Evolutionary conservation across 23 tunicate species (phyloP).

Genomic region (Styela plicata): DNA sequence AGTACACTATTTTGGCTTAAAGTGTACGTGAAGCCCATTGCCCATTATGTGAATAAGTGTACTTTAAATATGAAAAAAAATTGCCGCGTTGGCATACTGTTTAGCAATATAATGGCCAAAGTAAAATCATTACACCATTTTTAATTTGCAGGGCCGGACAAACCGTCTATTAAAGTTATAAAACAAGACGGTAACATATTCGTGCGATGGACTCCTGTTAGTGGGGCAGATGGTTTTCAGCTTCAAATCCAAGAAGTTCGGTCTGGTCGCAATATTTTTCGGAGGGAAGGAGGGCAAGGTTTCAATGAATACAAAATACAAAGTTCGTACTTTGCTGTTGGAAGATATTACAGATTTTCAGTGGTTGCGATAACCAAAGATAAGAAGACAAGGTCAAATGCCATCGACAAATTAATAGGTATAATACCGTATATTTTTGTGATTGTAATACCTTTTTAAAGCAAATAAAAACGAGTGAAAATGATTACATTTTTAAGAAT

Average conservation of each 20-base stretch:
- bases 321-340: neutral
- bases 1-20: no score
- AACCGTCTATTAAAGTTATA: neutral
- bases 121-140: no score
- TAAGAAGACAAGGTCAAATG: neutral
- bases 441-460: no score
- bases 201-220: neutral
- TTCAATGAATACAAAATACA: neutral
- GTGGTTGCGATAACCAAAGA: neutral
- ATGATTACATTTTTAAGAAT: no score
- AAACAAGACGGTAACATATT: neutral
- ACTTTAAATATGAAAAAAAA: no score
- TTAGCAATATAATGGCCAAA: no score
- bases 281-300: neutral
- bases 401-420: neutral
- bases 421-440: no score
- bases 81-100: no score
- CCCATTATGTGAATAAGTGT: no score
- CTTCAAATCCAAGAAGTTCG: neutral
- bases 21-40: no score
- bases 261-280: neutral
- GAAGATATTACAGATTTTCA: neutral
- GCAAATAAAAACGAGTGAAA: no score
- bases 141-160: neutral
- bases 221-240: neutral